Conservation (phyloP, 64 coral and sea anemone genomes). For the Pocillopora damicornis region DNA sequence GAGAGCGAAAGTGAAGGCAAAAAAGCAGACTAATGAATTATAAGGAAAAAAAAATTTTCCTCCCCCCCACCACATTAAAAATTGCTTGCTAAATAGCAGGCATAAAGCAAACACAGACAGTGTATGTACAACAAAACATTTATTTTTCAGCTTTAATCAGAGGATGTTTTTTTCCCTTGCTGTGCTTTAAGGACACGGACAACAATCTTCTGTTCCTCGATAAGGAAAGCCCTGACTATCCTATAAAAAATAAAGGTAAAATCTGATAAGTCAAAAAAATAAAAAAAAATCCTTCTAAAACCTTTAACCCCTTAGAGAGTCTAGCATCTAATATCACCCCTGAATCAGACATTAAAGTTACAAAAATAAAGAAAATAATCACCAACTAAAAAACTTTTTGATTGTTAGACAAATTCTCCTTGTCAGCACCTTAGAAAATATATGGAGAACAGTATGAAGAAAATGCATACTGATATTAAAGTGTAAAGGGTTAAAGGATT, state of each 20-base stretch:
- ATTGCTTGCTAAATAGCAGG: not conserved
- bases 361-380: too few species aligned
- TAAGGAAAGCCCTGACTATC: constrained; percentile 95
- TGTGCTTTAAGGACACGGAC: constrained; percentile 98
- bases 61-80: too few species aligned
- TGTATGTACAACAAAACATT: constrained; percentile 64
- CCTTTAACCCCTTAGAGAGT: not conserved
- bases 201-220: constrained; percentile 99
- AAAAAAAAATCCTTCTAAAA: not conserved
- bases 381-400: too few species aligned
- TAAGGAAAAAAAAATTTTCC: too few species aligned
- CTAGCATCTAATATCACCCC: not conserved
- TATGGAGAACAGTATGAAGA: too few species aligned
- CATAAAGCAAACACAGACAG: constrained; percentile 7
- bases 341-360: too few species aligned
- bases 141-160: constrained; percentile 46
- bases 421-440: too few species aligned
- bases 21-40: too few species aligned
- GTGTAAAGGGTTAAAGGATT: too few species aligned
- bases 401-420: too few species aligned
- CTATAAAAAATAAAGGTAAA: constrained; percentile 17
- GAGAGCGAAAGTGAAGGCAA: too few species aligned
- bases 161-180: constrained; percentile 72
- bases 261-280: not conserved
- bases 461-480: too few species aligned